A percentile compares a stretch with the other conserved stretches of the same genome.
Conservation (phyloP, 2,797 vertebrate species). For the Meriones psammophilus region DNA sequence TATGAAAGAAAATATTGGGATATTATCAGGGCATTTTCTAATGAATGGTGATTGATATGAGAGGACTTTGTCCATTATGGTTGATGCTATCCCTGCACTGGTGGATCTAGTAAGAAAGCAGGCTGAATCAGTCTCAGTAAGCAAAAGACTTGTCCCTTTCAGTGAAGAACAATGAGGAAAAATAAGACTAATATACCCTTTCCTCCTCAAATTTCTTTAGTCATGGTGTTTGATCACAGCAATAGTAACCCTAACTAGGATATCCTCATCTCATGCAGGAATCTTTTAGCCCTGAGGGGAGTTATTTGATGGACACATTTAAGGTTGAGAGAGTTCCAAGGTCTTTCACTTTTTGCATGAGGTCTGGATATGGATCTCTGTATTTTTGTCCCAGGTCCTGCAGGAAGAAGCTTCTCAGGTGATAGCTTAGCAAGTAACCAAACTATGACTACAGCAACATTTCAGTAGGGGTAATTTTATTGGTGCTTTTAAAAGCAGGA, state of each 20-base stretch:
- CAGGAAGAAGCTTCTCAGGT: background rate
- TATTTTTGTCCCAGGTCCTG: no score
- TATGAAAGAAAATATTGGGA: no score
- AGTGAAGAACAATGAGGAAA: background rate
- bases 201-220: background rate
- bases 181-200: background rate
- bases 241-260: background rate
- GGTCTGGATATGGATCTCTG: background rate
- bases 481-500: background rate
- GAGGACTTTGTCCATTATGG: background rate
- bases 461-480: background rate
- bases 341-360: background rate
- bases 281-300: background rate
- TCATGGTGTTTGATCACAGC: background rate
- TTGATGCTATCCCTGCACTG: background rate
- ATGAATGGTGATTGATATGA: background rate
- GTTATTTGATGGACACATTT: background rate
- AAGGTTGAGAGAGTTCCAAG: background rate
- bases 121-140: no score
- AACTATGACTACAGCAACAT: background rate
- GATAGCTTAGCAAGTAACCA: background rate
- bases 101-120: background rate
- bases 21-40: background rate
- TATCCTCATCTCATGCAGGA: background rate
- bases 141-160: no score